Conservation (phyloP, 2,797 vertebrate genomes). For the Hylomyscus alleni region DNA sequence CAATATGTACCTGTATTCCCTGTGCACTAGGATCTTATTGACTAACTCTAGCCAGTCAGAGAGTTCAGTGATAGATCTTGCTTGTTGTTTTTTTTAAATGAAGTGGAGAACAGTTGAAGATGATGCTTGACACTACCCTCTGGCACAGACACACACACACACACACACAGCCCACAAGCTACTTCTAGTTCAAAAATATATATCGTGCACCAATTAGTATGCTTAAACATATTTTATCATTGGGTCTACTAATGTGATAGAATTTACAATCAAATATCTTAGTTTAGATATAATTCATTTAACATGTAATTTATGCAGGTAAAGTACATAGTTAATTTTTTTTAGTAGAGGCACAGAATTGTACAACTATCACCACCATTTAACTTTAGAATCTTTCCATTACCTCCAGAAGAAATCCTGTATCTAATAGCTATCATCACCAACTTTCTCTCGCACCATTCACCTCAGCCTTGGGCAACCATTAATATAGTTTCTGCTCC, state of each 20-base stretch:
- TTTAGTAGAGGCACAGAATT: neutral
- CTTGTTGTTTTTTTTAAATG: neutral
- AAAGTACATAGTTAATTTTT: neutral
- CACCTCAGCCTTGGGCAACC: neutral
- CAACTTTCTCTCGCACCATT: neutral
- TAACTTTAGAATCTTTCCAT: conserved; percentile 51
- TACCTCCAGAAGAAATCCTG: neutral
- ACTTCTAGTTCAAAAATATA: conserved; percentile 43
- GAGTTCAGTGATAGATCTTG: neutral
- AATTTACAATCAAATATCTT: conserved; percentile 1
- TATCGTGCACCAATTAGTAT: neutral
- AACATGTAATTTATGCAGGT: neutral
- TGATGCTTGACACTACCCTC: neutral
- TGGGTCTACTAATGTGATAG: neutral
- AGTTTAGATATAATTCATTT: conserved; percentile 11
- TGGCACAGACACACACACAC: neutral
- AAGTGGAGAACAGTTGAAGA: neutral
- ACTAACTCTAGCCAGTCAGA: neutral
- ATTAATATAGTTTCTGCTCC: neutral
- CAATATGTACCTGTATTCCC: neutral
- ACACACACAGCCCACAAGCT: neutral
- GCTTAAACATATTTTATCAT: conserved; percentile 23
- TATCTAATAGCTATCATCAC: neutral
- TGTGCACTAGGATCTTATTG: neutral
- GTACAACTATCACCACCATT: neutral